Conservation (phyloP, 2,113 vertebrate genomes). For the Cranoglanis bouderius region DNA sequence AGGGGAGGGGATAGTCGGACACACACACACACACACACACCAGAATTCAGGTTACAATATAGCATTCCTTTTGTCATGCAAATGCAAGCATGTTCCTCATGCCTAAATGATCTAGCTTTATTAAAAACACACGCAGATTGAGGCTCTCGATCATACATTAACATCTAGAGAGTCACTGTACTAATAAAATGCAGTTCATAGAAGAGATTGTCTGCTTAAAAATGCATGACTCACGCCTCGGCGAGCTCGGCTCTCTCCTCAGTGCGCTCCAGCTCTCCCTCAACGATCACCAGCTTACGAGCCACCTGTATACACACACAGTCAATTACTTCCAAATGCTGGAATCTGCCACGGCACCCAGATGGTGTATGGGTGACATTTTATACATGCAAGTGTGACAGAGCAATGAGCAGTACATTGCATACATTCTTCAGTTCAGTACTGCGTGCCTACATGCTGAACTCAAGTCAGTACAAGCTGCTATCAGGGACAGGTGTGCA, state of each 20-base stretch:
- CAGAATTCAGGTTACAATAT: constrained; percentile 31
- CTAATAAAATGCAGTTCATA: background rate
- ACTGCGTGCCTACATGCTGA: background rate
- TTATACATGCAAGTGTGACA: background rate
- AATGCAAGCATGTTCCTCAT: constrained; percentile 40
- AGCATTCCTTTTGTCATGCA: constrained; percentile 48
- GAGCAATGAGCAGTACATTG: background rate
- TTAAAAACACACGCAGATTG: background rate
- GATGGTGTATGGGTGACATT: background rate
- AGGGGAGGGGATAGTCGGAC: constrained; percentile 17
- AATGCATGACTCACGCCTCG: constrained; percentile 72
- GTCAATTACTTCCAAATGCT: constrained; percentile 4
- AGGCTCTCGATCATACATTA: background rate
- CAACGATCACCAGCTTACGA: constrained; percentile 92
- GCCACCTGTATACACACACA: constrained; percentile 78
- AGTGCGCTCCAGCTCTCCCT: constrained; percentile 77
- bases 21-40: constrained; percentile 18
- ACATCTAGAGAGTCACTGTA: background rate
- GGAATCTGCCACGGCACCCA: background rate
- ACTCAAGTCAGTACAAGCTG: background rate
- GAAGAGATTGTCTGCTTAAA: background rate
- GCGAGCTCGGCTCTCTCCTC: constrained; percentile 78
- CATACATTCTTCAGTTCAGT: background rate
- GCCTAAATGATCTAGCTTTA: constrained; percentile 30
- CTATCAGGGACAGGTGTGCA: background rate